phyloP scores from a whole-genome alignment of 2,888 invertebrate species.

The Eubasilissa splendida region DNA sequence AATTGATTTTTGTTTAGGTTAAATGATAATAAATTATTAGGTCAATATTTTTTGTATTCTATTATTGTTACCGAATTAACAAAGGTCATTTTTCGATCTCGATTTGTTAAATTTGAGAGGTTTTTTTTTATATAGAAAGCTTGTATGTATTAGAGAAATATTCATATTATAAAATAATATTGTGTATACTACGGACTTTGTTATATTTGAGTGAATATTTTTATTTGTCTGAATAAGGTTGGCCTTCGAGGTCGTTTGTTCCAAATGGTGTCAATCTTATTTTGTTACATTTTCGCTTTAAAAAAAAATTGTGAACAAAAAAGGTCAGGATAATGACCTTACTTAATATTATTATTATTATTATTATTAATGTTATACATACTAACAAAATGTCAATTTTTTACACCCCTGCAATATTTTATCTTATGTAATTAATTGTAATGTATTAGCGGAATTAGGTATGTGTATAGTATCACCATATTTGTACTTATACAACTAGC shows the following conservation, averaged over 20 bases:
- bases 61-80: not conserved
- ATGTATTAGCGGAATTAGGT: too few species aligned
- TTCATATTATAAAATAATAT: constrained; percentile 11
- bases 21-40: not conserved
- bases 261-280: too few species aligned
- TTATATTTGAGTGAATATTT: not conserved
- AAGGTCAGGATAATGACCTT: too few species aligned
- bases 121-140: constrained; percentile 7
- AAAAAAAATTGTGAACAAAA: too few species aligned
- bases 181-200: not conserved
- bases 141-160: not conserved
- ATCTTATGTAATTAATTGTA: not conserved
- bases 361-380: not conserved
- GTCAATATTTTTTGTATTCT: not conserved
- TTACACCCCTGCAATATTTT: constrained; percentile 12
- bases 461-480: too few species aligned
- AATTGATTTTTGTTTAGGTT: too few species aligned
- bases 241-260: too few species aligned
- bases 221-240: not conserved
- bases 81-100: not conserved
- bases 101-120: constrained; percentile 5
- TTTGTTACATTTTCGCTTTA: too few species aligned
- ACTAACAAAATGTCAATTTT: constrained; percentile 19
- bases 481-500: too few species aligned
- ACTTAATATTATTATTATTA: not conserved